These are phyloP conservation scores for Ditula angustiorana DNA, from an alignment of 2,888 invertebrate species.

Conservation along the genomic window DNA sequence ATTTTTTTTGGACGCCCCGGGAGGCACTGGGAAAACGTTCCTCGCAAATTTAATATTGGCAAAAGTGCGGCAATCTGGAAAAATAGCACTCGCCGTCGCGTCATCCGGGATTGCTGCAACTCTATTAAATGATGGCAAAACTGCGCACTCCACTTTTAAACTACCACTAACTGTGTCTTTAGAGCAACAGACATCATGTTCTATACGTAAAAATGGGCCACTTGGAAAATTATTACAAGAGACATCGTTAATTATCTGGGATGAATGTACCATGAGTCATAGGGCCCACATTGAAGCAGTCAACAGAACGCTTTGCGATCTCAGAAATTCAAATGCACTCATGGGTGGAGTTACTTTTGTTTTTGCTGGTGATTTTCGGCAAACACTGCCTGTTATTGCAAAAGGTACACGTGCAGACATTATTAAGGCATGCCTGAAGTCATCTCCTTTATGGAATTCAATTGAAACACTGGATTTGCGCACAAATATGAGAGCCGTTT, in stretches of 20 bases:
- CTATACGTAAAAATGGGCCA: neutral
- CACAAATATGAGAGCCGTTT: neutral
- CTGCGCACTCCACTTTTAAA: slow-evolving; percentile 40
- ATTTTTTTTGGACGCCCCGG: neutral
- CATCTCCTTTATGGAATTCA: neutral
- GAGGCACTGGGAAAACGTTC: neutral
- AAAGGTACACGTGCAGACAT: slow-evolving; percentile 31
- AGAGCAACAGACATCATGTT: neutral
- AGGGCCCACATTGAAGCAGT: slow-evolving; percentile 13
- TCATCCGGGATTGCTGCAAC: slow-evolving; percentile 42
- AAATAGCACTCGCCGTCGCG: slow-evolving; percentile 28
- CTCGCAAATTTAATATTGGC: slow-evolving; percentile 25
- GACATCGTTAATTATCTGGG: slow-evolving; percentile 18
- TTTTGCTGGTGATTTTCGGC: slow-evolving; percentile 46
- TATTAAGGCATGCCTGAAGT: neutral
- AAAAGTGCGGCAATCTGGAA: slow-evolving; percentile 37
- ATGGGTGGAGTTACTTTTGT: slow-evolving; percentile 45
- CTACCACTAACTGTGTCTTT: neutral
- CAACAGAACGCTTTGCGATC: slow-evolving; percentile 35
- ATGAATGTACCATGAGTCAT: neutral
- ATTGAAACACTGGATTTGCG: neutral
- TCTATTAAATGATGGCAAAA: slow-evolving; percentile 38
- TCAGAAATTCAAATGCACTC: slow-evolving; percentile 35
- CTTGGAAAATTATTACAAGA: neutral
- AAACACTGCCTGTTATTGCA: slow-evolving; percentile 43